These are phyloP conservation scores for Lepidocyrtoides sp. DNA, from an alignment of 2,888 invertebrate genomes.

Conservation along the genomic window DNA sequence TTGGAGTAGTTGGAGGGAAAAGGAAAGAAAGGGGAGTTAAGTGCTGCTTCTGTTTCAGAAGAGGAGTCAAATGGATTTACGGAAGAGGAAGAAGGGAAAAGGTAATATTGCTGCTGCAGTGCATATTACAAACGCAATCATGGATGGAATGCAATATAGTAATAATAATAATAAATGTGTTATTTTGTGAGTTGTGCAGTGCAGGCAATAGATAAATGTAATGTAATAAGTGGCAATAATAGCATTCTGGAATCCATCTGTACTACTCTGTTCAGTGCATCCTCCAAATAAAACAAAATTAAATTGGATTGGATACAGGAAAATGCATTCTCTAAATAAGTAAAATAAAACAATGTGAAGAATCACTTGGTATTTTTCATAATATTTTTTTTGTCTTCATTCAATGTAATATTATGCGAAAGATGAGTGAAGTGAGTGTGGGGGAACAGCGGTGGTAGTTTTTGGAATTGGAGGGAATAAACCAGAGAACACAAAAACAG, in stretches of 20 bases:
- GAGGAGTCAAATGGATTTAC: neutral
- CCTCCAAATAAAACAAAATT: neutral
- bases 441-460: too few relatives aligned
- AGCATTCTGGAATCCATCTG: neutral
- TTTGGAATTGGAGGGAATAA: too few relatives aligned
- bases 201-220: slow-evolving; percentile 44
- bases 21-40: neutral
- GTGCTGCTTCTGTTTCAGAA: neutral
- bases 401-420: too few relatives aligned
- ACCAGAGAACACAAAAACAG: too few relatives aligned
- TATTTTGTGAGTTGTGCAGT: neutral
- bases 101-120: neutral
- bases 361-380: neutral
- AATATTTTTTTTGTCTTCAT: too few relatives aligned
- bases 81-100: neutral
- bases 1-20: neutral
- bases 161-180: too few relatives aligned
- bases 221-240: slow-evolving; percentile 58
- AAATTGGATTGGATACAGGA: slow-evolving; percentile 9
- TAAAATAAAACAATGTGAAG: neutral
- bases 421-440: too few relatives aligned
- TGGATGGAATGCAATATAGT: slow-evolving; percentile 31
- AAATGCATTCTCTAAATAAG: neutral
- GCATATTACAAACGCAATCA: neutral
- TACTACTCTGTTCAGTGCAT: too few relatives aligned